phyloP scores from a whole-genome alignment of 2,113 vertebrate genomes.

The Ophiodon elongatus region DNA sequence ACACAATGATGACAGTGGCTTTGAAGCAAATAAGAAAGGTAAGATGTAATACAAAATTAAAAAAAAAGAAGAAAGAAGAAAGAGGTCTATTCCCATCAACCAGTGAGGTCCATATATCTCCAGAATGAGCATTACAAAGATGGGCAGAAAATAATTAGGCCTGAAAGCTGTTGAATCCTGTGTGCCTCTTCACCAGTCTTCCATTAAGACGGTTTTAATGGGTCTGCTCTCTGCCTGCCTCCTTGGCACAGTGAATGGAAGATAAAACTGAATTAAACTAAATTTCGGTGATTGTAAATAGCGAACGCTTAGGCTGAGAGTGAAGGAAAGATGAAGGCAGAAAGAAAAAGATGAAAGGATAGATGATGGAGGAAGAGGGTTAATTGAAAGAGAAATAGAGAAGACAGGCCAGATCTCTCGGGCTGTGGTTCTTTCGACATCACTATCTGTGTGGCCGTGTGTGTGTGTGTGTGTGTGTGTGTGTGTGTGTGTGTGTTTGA shows the following conservation, averaged over 20 bases:
- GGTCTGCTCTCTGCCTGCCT: conserved; percentile 53
- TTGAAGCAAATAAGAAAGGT: conserved; percentile 33
- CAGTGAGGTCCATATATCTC: conserved; percentile 32
- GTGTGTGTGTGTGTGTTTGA: conserved; percentile 54
- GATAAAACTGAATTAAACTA: conserved; percentile 70
- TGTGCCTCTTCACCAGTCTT: conserved; percentile 57
- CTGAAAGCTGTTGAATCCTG: conserved; percentile 60
- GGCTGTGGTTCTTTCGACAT: conserved; percentile 43
- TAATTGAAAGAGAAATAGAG: conserved; percentile 74
- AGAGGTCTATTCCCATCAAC: conserved; percentile 36
- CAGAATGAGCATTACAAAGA: conserved; percentile 50
- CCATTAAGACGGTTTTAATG: conserved; percentile 70
- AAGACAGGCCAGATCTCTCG: conserved; percentile 68
- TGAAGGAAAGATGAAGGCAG: conserved; percentile 52
- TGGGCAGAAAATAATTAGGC: conserved; percentile 66
- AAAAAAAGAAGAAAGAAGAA: conserved; percentile 6
- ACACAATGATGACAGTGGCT: conserved; percentile 36
- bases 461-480: conserved; percentile 32
- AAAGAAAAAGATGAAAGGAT: conserved; percentile 56
- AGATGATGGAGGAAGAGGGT: conserved; percentile 56
- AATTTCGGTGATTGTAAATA: conserved; percentile 63
- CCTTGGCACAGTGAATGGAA: conserved; percentile 56
- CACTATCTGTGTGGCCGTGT: conserved; percentile 28
- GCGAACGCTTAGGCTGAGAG: conserved; percentile 35
- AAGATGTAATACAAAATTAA: neutral